phyloP scores from a whole-genome alignment of 2,113 vertebrate genomes.

The Danionella cerebrum region DNA sequence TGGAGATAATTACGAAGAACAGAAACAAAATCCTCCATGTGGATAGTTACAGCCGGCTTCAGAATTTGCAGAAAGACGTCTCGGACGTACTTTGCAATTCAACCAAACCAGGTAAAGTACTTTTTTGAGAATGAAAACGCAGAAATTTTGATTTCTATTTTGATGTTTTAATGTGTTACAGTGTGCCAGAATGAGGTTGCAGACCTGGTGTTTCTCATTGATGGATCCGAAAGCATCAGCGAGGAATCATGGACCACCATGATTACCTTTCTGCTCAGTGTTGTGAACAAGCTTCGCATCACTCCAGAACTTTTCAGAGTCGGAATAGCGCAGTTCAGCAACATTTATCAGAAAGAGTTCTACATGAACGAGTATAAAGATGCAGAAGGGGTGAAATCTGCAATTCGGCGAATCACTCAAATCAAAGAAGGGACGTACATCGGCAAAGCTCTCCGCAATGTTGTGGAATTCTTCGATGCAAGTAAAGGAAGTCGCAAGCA shows the following conservation, averaged over 20 bases:
- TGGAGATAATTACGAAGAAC: slow-evolving; percentile 56
- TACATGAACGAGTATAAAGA: slow-evolving; percentile 53
- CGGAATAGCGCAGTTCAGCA: slow-evolving; percentile 67
- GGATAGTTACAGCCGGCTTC: slow-evolving; percentile 52
- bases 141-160: too few relatives aligned
- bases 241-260: slow-evolving; percentile 45
- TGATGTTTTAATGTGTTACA: slow-evolving; percentile 32
- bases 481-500: slow-evolving; percentile 48
- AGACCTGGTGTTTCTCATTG: slow-evolving; percentile 70
- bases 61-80: slow-evolving; percentile 58
- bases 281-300: slow-evolving; percentile 58
- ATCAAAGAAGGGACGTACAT: slow-evolving; percentile 40
- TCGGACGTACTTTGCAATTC: slow-evolving; percentile 53
- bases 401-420: slow-evolving; percentile 48
- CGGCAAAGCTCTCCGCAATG: slow-evolving; percentile 50
- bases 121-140: too few relatives aligned
- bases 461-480: slow-evolving; percentile 52
- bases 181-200: slow-evolving; percentile 57
- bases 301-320: slow-evolving; percentile 46
- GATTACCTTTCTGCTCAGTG: slow-evolving; percentile 57
- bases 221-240: slow-evolving; percentile 63
- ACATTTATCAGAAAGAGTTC: slow-evolving; percentile 52
- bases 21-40: slow-evolving; percentile 56
- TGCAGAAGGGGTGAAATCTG: slow-evolving; percentile 20
- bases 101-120: slow-evolving; percentile 66